Evolutionary conservation across 2,888 invertebrate species (phyloP).

Genomic region (Agonopterix subpropinquella): DNA sequence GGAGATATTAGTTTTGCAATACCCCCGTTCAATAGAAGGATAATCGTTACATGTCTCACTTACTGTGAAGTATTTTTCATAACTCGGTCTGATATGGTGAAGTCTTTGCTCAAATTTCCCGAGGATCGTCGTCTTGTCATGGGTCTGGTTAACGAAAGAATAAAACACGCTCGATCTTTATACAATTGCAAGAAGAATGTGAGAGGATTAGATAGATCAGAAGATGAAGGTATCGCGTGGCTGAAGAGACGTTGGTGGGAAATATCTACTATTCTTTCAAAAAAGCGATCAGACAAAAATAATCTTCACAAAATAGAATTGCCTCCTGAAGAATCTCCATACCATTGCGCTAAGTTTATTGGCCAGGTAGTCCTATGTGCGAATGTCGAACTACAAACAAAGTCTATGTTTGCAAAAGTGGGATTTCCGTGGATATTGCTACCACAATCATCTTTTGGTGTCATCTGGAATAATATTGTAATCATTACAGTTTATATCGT

Average conservation of each 20-base stretch:
- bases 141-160: not conserved
- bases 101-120: conserved; percentile 3
- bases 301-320: not conserved
- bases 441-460: conserved; percentile 36
- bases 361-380: conserved; percentile 54
- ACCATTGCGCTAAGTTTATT: conserved; percentile 59
- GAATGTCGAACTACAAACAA: conserved; percentile 36
- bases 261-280: not conserved
- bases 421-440: conserved; percentile 55
- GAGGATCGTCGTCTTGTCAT: conserved; percentile 2
- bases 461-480: conserved; percentile 42
- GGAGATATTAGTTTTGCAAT: conserved; percentile 7
- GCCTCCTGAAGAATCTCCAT: conserved; percentile 39
- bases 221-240: conserved; percentile 5
- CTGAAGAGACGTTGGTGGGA: conserved; percentile 6
- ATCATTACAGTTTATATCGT: conserved; percentile 34
- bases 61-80: conserved; percentile 6
- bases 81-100: not conserved
- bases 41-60: conserved; percentile 3
- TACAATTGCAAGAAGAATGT: not conserved
- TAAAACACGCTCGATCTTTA: conserved; percentile 3
- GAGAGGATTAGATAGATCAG: not conserved
- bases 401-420: conserved; percentile 43
- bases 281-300: not conserved
- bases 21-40: conserved; percentile 2